phyloP scores from a whole-genome alignment of 2,888 invertebrate species.

The Hofmannophila pseudospretella region DNA sequence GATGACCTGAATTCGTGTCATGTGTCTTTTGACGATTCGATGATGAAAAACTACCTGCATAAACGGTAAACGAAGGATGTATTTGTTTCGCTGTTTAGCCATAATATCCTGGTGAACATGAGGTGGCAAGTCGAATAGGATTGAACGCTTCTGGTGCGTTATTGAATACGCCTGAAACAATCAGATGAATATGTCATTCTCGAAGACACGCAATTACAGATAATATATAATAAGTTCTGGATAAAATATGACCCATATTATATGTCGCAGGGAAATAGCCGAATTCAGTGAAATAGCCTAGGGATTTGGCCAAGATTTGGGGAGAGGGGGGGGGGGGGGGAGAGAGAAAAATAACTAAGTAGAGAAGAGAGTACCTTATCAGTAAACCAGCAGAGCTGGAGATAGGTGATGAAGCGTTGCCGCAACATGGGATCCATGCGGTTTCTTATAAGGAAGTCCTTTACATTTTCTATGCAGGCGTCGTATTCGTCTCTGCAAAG shows the following conservation, averaged over 20 bases:
- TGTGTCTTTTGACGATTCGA: no score
- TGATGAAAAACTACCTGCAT: slow-evolving; percentile 39
- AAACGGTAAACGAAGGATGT: slow-evolving; percentile 49
- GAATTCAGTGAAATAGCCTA: no score
- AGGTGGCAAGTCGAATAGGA: slow-evolving; percentile 54
- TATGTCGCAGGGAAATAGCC: no score
- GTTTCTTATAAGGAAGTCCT: slow-evolving; percentile 44
- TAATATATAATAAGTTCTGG: no score
- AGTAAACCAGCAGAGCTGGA: slow-evolving; percentile 58
- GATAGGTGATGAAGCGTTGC: slow-evolving; percentile 48
- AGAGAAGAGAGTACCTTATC: slow-evolving; percentile 43
- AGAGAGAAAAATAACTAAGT: no score
- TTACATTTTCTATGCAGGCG: slow-evolving; percentile 42
- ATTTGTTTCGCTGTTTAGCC: slow-evolving; percentile 51
- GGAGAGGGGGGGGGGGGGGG: no score
- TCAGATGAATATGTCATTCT: background rate
- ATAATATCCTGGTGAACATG: slow-evolving; percentile 60
- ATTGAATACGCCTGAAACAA: slow-evolving; percentile 48
- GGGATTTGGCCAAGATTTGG: no score
- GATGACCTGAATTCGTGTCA: no score
- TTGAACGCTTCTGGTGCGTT: slow-evolving; percentile 42
- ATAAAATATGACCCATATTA: no score
- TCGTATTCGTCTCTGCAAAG: slow-evolving; percentile 60
- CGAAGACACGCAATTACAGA: background rate
- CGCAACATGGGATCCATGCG: slow-evolving; percentile 44